Evolutionary conservation across 2,113 vertebrate species (phyloP).

Genomic region (Diadophis punctatus): DNA sequence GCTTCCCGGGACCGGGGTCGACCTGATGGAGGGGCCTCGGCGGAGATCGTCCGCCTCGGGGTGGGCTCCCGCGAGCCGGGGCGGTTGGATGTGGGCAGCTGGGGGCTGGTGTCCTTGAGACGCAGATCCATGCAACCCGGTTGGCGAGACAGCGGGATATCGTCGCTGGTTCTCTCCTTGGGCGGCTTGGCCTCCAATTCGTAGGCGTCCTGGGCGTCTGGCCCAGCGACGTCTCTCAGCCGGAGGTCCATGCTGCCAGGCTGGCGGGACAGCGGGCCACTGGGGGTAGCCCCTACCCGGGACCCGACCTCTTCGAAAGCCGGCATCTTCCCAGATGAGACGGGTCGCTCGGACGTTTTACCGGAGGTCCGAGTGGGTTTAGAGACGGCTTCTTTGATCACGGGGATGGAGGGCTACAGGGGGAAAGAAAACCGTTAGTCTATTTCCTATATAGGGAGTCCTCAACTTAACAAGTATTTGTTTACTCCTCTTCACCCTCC

Average conservation of each 20-base stretch:
- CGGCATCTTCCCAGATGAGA: rapidly evolving
- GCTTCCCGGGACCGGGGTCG: rapidly evolving
- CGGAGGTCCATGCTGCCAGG: rapidly evolving
- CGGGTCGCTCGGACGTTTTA: rapidly evolving
- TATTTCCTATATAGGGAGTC: neutral
- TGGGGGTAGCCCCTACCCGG: rapidly evolving
- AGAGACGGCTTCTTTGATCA: rapidly evolving
- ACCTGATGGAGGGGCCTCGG: rapidly evolving
- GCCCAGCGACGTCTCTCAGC: rapidly evolving
- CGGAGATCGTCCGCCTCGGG: neutral
- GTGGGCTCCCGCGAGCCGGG: rapidly evolving
- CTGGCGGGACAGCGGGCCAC: neutral
- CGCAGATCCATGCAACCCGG: neutral
- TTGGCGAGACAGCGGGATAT: neutral
- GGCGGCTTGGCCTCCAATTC: neutral
- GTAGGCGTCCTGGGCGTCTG: rapidly evolving
- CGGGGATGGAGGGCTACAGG: rapidly evolving
- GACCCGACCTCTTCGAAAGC: rapidly evolving
- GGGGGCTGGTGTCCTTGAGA: rapidly evolving
- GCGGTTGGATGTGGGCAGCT: rapidly evolving
- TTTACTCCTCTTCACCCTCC: neutral
- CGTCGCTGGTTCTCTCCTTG: rapidly evolving
- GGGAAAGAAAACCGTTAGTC: neutral
- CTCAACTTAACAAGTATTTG: no score
- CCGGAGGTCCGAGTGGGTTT: rapidly evolving